Evolutionary conservation across 2,113 vertebrate genomes (phyloP).

Genomic region (Emydocephalus ijimae): DNA sequence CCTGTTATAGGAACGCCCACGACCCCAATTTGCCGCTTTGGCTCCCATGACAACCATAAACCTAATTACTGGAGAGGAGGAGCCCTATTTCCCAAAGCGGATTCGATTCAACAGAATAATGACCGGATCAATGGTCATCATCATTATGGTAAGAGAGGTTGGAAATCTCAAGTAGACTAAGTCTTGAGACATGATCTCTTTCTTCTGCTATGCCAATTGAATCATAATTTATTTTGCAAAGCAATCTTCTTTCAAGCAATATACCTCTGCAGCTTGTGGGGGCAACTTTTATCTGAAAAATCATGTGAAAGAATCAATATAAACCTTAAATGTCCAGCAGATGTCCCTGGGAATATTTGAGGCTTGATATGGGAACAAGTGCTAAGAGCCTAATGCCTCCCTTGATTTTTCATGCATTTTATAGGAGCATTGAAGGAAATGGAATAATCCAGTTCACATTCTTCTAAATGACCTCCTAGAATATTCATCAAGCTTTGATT

Average conservation of each 20-base stretch:
- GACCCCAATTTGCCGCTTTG: slow-evolving; percentile 52
- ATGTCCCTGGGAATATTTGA: neutral
- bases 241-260: neutral
- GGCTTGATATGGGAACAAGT: neutral
- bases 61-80: slow-evolving; percentile 48
- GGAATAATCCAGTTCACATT: neutral
- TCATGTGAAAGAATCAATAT: neutral
- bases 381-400: neutral
- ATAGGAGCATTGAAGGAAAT: neutral
- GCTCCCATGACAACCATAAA: slow-evolving; percentile 56
- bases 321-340: neutral
- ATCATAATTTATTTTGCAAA: neutral
- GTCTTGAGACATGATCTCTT: neutral
- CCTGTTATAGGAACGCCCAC: slow-evolving; percentile 51
- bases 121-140: slow-evolving; percentile 46
- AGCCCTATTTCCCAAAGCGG: slow-evolving; percentile 55
- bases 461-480: neutral
- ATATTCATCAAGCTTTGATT: neutral
- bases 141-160: slow-evolving; percentile 52
- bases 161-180: neutral
- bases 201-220: neutral
- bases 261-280: neutral
- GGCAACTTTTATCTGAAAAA: neutral
- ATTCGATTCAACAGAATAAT: slow-evolving; percentile 6
- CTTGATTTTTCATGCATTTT: neutral